phyloP scores from a whole-genome alignment of 2,797 vertebrate species.

The Eidolon dupreanum region DNA sequence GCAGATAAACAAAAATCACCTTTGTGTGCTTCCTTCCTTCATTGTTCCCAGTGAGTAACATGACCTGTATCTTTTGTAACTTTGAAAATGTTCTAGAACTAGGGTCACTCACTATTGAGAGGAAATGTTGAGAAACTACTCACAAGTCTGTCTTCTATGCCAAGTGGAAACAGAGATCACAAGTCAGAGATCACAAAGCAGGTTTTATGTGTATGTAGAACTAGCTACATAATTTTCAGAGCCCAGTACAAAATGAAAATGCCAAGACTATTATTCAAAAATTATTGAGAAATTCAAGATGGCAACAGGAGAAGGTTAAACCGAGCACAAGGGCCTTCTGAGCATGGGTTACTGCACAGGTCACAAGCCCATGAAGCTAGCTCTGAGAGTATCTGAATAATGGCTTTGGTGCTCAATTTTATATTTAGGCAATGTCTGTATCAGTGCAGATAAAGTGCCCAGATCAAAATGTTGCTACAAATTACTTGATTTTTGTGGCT shows the following conservation, averaged over 20 bases:
- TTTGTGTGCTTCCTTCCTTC: neutral
- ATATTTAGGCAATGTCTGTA: neutral
- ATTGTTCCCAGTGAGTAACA: neutral
- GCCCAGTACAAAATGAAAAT: neutral
- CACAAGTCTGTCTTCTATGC: neutral
- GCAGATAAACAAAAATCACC: neutral
- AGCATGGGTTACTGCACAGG: neutral
- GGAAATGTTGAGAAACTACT: neutral
- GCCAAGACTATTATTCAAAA: neutral
- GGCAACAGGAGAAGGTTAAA: neutral
- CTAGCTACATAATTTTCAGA: neutral
- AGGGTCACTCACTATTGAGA: neutral
- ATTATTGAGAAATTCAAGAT: neutral
- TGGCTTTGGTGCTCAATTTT: neutral
- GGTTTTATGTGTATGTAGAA: neutral
- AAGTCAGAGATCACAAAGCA: constrained; percentile 18
- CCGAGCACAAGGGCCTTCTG: neutral
- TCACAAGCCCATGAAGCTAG: neutral
- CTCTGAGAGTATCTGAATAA: neutral
- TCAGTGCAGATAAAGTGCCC: neutral
- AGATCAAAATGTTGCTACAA: neutral
- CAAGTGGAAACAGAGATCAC: neutral
- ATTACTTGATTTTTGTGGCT: neutral
- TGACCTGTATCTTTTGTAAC: neutral
- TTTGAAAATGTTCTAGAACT: constrained; percentile 40